A percentile compares a stretch with the other conserved stretches of the same genome.
Evolutionary conservation across 2,113 vertebrate genomes (phyloP).

Genomic region (Mellivora capensis): DNA sequence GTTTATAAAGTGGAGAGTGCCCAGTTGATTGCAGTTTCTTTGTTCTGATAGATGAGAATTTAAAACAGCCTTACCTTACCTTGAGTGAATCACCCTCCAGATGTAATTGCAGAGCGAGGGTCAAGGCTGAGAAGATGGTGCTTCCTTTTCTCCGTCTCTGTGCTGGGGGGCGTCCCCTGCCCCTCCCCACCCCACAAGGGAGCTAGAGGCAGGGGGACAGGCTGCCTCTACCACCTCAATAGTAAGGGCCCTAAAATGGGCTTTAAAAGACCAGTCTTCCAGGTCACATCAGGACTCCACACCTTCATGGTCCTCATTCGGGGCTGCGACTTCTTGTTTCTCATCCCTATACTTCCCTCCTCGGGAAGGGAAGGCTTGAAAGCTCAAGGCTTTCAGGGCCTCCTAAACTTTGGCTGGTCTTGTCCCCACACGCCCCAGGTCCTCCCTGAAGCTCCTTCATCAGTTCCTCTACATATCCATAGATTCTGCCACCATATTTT

Average conservation of each 20-base stretch:
- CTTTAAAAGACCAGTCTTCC: neutral
- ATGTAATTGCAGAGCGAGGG: neutral
- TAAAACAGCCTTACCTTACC: neutral
- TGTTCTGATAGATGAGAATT: neutral
- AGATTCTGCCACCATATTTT: fast-evolving
- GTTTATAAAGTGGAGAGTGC: neutral
- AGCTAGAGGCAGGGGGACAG: neutral
- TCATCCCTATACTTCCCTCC: neutral
- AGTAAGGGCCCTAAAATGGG: neutral
- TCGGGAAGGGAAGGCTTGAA: no score
- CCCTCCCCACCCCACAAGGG: neutral
- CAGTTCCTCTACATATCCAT: fast-evolving
- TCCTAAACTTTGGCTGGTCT: neutral
- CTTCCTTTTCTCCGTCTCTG: no score
- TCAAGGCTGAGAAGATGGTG: fast-evolving
- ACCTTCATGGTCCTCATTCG: neutral
- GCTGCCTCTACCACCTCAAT: neutral
- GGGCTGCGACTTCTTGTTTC: neutral
- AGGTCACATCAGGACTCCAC: neutral
- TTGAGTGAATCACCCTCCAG: neutral
- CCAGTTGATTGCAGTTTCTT: neutral
- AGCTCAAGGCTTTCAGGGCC: neutral
- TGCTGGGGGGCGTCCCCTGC: neutral
- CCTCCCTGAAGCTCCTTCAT: neutral
- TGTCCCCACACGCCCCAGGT: neutral